These are phyloP conservation scores for Heliconius ismenius DNA, from an alignment of 2,888 invertebrate genomes.

Conservation along the genomic window DNA sequence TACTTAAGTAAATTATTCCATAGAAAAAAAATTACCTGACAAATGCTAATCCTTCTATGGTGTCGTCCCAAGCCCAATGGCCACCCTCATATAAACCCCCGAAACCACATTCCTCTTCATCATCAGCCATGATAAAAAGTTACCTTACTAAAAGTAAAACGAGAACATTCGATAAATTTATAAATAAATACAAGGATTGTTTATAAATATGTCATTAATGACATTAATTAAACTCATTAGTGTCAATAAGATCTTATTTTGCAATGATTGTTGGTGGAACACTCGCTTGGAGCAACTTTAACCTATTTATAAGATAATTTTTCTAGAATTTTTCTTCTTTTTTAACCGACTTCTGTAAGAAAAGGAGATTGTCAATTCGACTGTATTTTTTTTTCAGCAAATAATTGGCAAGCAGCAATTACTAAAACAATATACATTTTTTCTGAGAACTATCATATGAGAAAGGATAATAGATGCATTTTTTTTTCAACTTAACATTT, in stretches of 20 bases:
- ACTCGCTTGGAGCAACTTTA: not conserved
- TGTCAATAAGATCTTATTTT: not conserved
- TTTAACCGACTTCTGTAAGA: too few species aligned
- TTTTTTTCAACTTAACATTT: not conserved
- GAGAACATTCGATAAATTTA: not conserved
- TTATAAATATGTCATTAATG: conserved; percentile 5
- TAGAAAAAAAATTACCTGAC: conserved; percentile 52
- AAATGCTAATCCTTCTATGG: conserved; percentile 55
- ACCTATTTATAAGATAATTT: not conserved
- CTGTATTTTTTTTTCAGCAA: too few species aligned
- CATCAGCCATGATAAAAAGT: conserved; percentile 60
- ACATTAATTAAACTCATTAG: not conserved
- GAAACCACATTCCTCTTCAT: conserved; percentile 68
- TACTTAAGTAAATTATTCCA: not conserved
- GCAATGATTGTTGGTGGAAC: not conserved
- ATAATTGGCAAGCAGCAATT: not conserved
- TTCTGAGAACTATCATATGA: too few species aligned
- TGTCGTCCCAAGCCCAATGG: conserved; percentile 79
- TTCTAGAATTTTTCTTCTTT: not conserved
- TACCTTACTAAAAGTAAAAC: not conserved
- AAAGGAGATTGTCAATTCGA: too few species aligned
- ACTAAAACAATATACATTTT: too few species aligned
- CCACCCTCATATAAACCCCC: conserved; percentile 73
- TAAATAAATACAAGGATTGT: not conserved
- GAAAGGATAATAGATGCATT: too few species aligned